Percentiles rank a stretch among this genome's conserved stretches.
Conservation (phyloP, 2,888 invertebrate genomes). For the Drosophila aldrichi region DNA sequence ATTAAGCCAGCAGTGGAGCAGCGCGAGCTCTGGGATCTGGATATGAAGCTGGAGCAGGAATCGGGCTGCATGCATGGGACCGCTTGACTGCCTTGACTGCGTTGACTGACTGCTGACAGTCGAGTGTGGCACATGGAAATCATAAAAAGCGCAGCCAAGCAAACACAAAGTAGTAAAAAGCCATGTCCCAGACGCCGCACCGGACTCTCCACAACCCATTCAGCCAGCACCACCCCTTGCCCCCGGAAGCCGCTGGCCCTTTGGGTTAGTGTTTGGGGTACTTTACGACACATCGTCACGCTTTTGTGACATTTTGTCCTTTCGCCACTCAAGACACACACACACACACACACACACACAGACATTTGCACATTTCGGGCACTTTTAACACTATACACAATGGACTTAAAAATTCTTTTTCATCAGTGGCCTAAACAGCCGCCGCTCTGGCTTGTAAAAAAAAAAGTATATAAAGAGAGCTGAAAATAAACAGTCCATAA, state of each 20-base stretch:
- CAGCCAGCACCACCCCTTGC: not conserved
- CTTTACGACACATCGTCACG: constrained; percentile 84
- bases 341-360: constrained; percentile 5
- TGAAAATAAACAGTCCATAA: constrained; percentile 37
- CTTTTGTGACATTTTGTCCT: constrained; percentile 82
- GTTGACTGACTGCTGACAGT: constrained; percentile 63
- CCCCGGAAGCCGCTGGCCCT: constrained; percentile 11
- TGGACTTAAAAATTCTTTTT: constrained; percentile 77
- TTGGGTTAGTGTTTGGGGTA: constrained; percentile 66
- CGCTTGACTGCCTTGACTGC: constrained; percentile 61
- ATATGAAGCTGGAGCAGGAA: not conserved
- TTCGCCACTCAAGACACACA: constrained; percentile 63
- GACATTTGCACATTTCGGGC: constrained; percentile 44
- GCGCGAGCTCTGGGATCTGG: constrained; percentile 42
- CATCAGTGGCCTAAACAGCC: constrained; percentile 62
- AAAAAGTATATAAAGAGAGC: not conserved
- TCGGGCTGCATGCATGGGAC: constrained; percentile 19
- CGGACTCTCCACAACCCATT: constrained; percentile 31
- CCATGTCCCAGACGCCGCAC: constrained; percentile 47
- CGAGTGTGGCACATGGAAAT: constrained; percentile 61
- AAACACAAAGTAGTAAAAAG: constrained; percentile 56
- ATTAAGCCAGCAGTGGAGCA: constrained; percentile 70
- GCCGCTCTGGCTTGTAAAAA: constrained; percentile 34
- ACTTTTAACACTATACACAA: constrained; percentile 64
- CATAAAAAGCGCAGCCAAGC: constrained; percentile 60